These are phyloP conservation scores for Microtus oregoni DNA, from an alignment of 2,113 vertebrate genomes.

Conservation along the genomic window DNA sequence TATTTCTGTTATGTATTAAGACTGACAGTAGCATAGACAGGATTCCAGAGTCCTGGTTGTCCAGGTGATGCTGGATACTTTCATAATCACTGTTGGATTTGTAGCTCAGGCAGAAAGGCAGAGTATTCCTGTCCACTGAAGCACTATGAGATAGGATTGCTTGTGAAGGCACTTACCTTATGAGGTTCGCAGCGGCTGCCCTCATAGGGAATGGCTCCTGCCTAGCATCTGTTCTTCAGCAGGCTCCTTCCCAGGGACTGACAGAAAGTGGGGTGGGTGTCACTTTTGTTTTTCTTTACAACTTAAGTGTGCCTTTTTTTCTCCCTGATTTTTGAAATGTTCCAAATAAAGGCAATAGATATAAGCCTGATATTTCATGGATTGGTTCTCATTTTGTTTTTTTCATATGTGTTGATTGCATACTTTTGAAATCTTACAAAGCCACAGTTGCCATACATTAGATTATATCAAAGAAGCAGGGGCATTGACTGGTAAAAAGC, in stretches of 20 bases:
- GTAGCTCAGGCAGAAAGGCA: not conserved
- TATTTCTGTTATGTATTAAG: not conserved
- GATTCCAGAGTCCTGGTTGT: not conserved
- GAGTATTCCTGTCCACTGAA: not conserved
- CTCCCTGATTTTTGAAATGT: not conserved
- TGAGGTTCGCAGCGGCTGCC: not conserved
- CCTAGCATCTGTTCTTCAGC: accelerated
- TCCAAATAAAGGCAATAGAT: not conserved
- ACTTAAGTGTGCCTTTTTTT: not conserved
- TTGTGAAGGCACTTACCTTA: not conserved
- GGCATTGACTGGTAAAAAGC: accelerated
- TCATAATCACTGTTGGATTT: not conserved
- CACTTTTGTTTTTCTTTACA: not conserved
- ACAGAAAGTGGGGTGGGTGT: not conserved
- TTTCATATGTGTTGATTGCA: not conserved
- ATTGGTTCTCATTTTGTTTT: not conserved
- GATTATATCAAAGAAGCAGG: not conserved
- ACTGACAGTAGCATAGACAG: not conserved
- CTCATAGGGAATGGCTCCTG: accelerated
- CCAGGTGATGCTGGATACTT: not conserved
- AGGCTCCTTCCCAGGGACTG: not conserved
- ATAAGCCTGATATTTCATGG: not conserved
- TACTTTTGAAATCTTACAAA: not conserved
- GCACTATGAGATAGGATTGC: not conserved
- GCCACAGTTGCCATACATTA: too few relatives aligned